phyloP scores from a whole-genome alignment of 2,888 invertebrate genomes.

The Zonitis immaculata region DNA sequence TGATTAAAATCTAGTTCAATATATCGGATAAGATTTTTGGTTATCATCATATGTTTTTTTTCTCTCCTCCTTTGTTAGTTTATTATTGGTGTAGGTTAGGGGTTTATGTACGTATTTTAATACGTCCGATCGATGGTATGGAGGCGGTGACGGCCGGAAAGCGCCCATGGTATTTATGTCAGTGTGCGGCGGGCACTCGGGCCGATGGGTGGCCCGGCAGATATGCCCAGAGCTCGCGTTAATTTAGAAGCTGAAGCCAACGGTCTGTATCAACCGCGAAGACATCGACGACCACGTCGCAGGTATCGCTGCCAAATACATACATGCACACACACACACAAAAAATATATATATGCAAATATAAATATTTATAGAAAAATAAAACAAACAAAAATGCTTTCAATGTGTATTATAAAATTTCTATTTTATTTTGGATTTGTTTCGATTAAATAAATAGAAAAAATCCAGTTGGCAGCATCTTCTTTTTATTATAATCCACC shows the following conservation, averaged over 20 bases:
- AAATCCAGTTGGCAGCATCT: too few species aligned
- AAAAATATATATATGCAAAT: neutral
- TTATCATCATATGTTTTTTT: too few species aligned
- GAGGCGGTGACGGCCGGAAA: conserved; percentile 22
- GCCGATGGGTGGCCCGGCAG: conserved; percentile 40
- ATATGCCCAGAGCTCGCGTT: conserved; percentile 39
- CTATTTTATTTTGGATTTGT: too few species aligned
- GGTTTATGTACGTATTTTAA: conserved; percentile 5
- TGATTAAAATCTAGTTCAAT: too few species aligned
- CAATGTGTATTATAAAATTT: too few species aligned
- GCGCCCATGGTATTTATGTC: conserved; percentile 19
- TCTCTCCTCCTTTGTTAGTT: too few species aligned
- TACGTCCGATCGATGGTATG: conserved; percentile 25
- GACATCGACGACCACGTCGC: conserved; percentile 33
- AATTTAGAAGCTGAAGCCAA: conserved; percentile 36
- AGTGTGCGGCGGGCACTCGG: conserved; percentile 38
- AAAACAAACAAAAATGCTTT: conserved; percentile 11
- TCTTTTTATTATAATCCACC: too few species aligned
- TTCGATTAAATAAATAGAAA: too few species aligned
- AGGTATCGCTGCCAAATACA: conserved; percentile 27
- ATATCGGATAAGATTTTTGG: too few species aligned
- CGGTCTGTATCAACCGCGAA: conserved; percentile 35
- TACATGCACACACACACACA: too few species aligned
- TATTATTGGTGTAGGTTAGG: conserved; percentile 26
- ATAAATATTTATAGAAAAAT: too few species aligned